Base-by-base conservation (phyloP, 2,888 invertebrate species). In the Trissolcus brochymenae region DNA sequence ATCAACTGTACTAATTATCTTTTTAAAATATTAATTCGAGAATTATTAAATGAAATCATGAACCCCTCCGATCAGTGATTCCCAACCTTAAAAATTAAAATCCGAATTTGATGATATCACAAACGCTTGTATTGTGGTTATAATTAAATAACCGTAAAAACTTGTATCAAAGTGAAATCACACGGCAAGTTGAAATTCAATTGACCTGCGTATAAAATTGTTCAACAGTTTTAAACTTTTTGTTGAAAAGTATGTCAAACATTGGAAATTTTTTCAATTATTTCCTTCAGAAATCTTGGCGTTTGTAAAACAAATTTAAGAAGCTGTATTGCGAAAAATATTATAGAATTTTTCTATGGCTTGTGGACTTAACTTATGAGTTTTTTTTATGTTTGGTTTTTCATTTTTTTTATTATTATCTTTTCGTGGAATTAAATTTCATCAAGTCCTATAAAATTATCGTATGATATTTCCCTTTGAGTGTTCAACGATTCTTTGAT, bases 181-280 rank as follows among this genome's bases (percentile, higher is more conserved):
- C 14, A 9, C 43, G 6, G n/a, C 6, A 6, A 11, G 55, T 16
- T 73, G n/a, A 65, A 73, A 73, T 73, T 64, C 56, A 64, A 71
- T 71, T 60, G 66, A 17, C 41, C 19, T 35, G 59, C 19, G 50
- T 49, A 64, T 59, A 41, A 73, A 65, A 73, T 43, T 65, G 73
- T 72, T 65, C 65, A 65, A 54, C 65, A 60, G 72, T 60, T 72
- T 72, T 60, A 54, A 72, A 73, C 54, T 66, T 29, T 66, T 66
- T 66, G 65, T 55, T n/a, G 60, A 55, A 66, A 65, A 60, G 59
- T 54, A 73, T 55, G 72, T 65, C 72, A 73, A 73, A 73, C 72
- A 73, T 66, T 46, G 65, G 49, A 54, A 7, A 4, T 35, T 6
- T 64, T 59, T 59, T 6, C 46, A 7, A 62, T 57, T 46, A 43